Percentiles rank a stretch among this genome's conserved stretches.
phyloP scores from a whole-genome alignment of 2,888 invertebrate species.

The Lymantria dispar region DNA sequence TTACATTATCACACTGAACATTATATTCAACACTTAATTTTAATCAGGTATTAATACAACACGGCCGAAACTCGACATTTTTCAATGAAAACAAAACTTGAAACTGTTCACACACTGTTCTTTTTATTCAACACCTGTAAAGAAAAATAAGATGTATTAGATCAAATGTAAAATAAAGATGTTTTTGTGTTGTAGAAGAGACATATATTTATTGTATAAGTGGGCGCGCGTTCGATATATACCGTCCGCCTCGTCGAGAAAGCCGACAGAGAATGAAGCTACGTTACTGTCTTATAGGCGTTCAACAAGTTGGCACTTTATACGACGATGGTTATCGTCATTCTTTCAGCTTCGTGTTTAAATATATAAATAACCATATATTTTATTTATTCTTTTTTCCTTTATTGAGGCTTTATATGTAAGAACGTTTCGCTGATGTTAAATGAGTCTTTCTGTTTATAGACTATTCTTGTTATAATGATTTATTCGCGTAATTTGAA shows the following conservation, averaged over 20 bases:
- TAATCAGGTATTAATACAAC: constrained; percentile 69
- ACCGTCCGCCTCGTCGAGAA: constrained; percentile 46
- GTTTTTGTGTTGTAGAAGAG: constrained; percentile 9
- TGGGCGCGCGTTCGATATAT: constrained; percentile 31
- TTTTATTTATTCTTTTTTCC: neutral
- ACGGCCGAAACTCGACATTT: constrained; percentile 68
- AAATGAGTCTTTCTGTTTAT: too few relatives aligned
- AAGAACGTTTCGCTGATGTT: too few relatives aligned
- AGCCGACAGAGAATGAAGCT: constrained; percentile 53
- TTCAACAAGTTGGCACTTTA: constrained; percentile 63
- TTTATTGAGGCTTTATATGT: too few relatives aligned
- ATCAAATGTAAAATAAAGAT: constrained; percentile 23
- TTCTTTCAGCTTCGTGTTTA: constrained; percentile 36
- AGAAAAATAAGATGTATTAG: constrained; percentile 24
- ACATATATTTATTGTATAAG: constrained; percentile 21
- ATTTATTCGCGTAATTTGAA: too few relatives aligned
- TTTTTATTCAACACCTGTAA: constrained; percentile 37
- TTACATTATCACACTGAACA: constrained; percentile 54
- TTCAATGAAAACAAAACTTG: constrained; percentile 18
- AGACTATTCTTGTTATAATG: too few relatives aligned
- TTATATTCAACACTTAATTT: constrained; percentile 25
- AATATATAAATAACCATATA: constrained; percentile 22
- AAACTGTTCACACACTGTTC: constrained; percentile 23
- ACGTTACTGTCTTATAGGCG: constrained; percentile 35
- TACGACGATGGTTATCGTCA: constrained; percentile 38